A percentile compares a stretch with the other conserved stretches of the same genome.
These are phyloP conservation scores for Falcaria lacertinaria DNA, from an alignment of 2,888 invertebrate genomes.

Conservation along the genomic window DNA sequence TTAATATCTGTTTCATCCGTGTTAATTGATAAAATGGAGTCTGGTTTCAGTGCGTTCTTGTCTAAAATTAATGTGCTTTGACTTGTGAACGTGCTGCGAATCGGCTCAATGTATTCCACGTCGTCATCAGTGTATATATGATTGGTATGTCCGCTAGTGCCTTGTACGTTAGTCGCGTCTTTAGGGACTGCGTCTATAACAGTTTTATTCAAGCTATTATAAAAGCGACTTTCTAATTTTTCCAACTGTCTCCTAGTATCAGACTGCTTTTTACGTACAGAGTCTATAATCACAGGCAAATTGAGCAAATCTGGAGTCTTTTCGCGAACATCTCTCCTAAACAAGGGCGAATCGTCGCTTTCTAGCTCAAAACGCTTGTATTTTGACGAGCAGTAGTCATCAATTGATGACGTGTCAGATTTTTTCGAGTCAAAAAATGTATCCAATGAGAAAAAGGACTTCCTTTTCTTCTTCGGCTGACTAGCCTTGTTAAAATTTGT, in stretches of 20 bases:
- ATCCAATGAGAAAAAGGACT: constrained; percentile 75
- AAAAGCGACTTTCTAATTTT: constrained; percentile 72
- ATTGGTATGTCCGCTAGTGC: constrained; percentile 63
- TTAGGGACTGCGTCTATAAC: constrained; percentile 70
- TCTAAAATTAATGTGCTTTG: constrained; percentile 72
- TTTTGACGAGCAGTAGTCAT: constrained; percentile 75
- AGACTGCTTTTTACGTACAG: constrained; percentile 67
- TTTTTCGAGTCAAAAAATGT: constrained; percentile 73
- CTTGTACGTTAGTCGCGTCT: constrained; percentile 66
- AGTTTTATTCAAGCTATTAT: constrained; percentile 60
- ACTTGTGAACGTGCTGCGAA: constrained; percentile 70
- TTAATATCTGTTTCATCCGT: constrained; percentile 71
- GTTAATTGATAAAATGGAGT: constrained; percentile 63
- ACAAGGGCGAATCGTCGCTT: constrained; percentile 71
- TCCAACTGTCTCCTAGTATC: constrained; percentile 69
- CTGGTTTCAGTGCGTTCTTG: constrained; percentile 57
- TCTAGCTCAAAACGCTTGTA: constrained; percentile 75
- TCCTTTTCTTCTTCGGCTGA: constrained; percentile 71
- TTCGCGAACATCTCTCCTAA: constrained; percentile 56
- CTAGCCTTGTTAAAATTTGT: constrained; percentile 60
- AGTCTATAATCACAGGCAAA: constrained; percentile 68
- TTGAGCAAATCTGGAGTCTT: constrained; percentile 71
- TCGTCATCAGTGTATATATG: constrained; percentile 65
- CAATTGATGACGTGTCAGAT: constrained; percentile 71
- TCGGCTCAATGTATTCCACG: constrained; percentile 75